Evolutionary conservation across 2,113 vertebrate species (phyloP).

Genomic region (Lasiurus borealis): DNA sequence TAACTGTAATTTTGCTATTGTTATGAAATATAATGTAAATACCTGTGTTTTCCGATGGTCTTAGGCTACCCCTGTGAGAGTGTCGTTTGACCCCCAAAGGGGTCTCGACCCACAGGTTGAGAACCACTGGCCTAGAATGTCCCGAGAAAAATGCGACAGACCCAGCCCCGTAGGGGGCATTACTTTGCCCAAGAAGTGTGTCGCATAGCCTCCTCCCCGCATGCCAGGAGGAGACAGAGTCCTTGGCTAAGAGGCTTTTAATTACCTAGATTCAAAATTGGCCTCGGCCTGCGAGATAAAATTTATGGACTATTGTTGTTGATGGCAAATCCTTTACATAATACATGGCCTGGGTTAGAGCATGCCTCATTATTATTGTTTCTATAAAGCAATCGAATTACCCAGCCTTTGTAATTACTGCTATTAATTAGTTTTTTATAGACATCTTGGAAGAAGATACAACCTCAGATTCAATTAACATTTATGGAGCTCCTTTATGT

Average conservation of each 20-base stretch:
- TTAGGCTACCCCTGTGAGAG: no score
- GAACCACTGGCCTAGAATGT: background rate
- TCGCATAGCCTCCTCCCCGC: background rate
- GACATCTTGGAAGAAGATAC: constrained; percentile 49
- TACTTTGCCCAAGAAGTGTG: background rate
- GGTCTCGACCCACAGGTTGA: no score
- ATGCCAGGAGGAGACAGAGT: background rate
- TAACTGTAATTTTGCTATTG: no score
- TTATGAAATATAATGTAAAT: no score
- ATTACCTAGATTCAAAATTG: constrained; percentile 49
- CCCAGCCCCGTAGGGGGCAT: background rate
- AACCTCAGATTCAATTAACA: constrained; percentile 74
- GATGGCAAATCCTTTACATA: constrained; percentile 55
- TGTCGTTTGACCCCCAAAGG: no score
- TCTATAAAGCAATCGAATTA: constrained; percentile 64
- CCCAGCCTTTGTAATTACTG: constrained; percentile 38
- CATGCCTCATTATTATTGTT: constrained; percentile 44
- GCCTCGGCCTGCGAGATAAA: constrained; percentile 11
- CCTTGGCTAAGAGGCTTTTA: constrained; percentile 21
- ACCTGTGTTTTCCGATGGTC: no score
- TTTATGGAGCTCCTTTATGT: constrained; percentile 59
- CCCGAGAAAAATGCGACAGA: background rate
- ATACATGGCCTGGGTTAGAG: background rate
- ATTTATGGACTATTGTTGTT: constrained; percentile 55
- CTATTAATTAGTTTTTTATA: constrained; percentile 78